Evolutionary conservation across 2,797 vertebrate genomes (phyloP).

Genomic region (Sebastes matsubarae): DNA sequence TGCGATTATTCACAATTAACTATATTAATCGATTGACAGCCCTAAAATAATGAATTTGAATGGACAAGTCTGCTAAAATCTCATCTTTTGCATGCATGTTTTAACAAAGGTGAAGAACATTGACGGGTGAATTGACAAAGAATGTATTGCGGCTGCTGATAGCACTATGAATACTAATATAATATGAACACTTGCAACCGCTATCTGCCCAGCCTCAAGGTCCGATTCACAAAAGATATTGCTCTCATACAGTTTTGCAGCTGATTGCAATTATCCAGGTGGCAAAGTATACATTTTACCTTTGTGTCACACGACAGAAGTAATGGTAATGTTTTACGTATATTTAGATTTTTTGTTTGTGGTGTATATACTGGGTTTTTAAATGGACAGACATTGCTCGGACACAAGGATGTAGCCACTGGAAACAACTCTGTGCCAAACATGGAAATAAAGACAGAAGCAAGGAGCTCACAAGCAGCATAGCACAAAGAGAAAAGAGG

Average conservation of each 20-base stretch:
- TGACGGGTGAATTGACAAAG: not conserved
- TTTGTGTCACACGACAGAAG: not conserved
- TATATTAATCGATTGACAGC: no score
- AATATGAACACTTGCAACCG: not conserved
- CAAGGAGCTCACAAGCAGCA: no score
- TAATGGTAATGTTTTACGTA: not conserved
- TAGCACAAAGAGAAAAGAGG: no score
- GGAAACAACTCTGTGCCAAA: no score
- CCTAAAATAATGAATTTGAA: not conserved
- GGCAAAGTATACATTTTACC: not conserved
- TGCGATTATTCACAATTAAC: no score
- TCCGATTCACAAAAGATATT: not conserved
- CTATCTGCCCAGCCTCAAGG: not conserved
- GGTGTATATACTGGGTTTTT: no score
- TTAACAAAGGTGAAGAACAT: conserved; percentile 13
- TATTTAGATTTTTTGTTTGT: not conserved
- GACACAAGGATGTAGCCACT: no score
- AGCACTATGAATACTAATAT: not conserved
- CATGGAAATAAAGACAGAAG: no score
- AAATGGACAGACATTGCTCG: no score
- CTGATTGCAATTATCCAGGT: not conserved
- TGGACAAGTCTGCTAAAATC: not conserved
- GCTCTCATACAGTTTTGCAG: not conserved
- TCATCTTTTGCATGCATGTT: not conserved
- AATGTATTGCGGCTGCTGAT: not conserved